Evolutionary conservation across 1,140 invertebrate genomes (phyloP), one percentile per base, ranked within the genome.

Genomic region (Harlomillsia oculata): DNA sequence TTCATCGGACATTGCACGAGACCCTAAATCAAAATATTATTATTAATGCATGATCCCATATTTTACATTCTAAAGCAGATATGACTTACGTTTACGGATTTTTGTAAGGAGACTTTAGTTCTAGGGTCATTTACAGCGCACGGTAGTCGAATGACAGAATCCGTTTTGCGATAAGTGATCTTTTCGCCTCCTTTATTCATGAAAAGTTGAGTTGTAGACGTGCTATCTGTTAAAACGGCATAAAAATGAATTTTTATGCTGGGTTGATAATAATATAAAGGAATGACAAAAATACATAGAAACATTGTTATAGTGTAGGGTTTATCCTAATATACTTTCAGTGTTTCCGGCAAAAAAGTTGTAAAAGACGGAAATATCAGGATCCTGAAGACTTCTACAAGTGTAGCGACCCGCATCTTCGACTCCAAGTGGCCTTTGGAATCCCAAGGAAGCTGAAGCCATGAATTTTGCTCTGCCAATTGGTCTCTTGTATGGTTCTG

Each of bases 301-400:
- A 34, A 34, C 32, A 9, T 9, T n/a, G n/a, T 34, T n/a, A 34
- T 9, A 34, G 8, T 34, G 8, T 34, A 44, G 72, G 71, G 65
- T 82, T 81, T 32, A 76, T 76, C 63, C 80, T 77, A 64, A 79
- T 77, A 70, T 83, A 85, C n/a, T 60, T 79, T 70, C 21, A 25
- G 66, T 80, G 79, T 67, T 85, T 21, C 53, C 53, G 9, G 55
- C 60, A 39, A 21, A 62, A 26, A 62, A 30, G 36, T 57, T 53
- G 16, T 57, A 56, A n/a, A n/a, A 56, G n/a, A 49, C 28, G 0
- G 55, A 43, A n/a, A 56, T 23, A 25, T 28, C 9, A 3, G 54
- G 50, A 57, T 53, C 50, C n/a, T 62, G 54, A 11, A 48, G 40
- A 25, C 54, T 62, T 26, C 45, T 16, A 40, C 60, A 62, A 20